These are phyloP conservation scores for Theocolax elegans DNA, from an alignment of 1,140 invertebrate genomes.

Conservation along the genomic window DNA sequence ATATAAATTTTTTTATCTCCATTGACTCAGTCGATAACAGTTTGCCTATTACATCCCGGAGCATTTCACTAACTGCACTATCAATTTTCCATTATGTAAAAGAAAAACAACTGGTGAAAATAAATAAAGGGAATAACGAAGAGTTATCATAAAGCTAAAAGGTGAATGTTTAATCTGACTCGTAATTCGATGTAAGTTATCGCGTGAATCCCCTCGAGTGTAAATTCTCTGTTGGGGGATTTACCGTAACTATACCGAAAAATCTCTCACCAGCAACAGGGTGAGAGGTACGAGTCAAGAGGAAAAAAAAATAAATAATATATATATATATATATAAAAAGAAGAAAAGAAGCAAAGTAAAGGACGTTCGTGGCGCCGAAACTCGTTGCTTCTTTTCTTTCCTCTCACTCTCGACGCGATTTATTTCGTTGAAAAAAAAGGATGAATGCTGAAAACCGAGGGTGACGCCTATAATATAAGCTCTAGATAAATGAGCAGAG, in stretches of 20 bases:
- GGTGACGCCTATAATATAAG: conserved; percentile 61
- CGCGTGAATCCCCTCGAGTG: conserved; percentile 41
- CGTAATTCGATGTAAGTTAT: conserved; percentile 48
- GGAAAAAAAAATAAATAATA: too few species aligned
- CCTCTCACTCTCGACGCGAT: conserved; percentile 46
- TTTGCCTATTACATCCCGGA: too few species aligned
- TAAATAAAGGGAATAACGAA: conserved; percentile 19
- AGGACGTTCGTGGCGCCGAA: conserved; percentile 1
- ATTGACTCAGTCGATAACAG: too few species aligned
- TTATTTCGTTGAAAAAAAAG: conserved; percentile 56
- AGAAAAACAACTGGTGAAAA: background rate
- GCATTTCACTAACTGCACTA: too few species aligned
- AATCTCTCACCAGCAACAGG: conserved; percentile 20
- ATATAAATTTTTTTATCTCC: too few species aligned
- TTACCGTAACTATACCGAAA: background rate
- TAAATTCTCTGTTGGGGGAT: conserved; percentile 45
- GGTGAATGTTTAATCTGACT: conserved; percentile 51
- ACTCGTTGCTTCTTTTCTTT: conserved; percentile 26
- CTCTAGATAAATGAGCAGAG: conserved; percentile 53
- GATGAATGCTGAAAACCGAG: conserved; percentile 56
- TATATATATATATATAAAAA: background rate
- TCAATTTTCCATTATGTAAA: background rate
- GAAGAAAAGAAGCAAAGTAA: background rate
- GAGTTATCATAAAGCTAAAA: conserved; percentile 34
- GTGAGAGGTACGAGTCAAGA: too few species aligned